Conservation (phyloP, 2,797 vertebrate genomes). For the Hyperoplus lanceolatus region DNA sequence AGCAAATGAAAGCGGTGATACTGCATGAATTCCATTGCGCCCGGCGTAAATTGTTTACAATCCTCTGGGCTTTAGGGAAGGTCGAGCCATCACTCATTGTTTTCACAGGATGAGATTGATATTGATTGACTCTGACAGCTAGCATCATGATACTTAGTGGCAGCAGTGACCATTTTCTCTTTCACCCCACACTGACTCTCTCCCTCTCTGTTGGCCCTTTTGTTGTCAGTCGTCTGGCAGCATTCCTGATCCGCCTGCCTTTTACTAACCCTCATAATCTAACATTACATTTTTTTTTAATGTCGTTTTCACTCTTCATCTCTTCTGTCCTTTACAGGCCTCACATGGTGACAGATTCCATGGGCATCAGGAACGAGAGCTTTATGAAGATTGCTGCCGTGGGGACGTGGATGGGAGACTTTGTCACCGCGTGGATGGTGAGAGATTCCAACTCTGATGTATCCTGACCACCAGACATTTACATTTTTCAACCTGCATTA, state of each 20-base stretch:
- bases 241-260: constrained; percentile 24
- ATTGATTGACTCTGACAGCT: constrained; percentile 78
- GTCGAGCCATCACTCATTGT: constrained; percentile 63
- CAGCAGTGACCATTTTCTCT: constrained; percentile 61
- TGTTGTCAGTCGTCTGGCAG: constrained; percentile 18
- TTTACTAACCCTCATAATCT: constrained; percentile 29
- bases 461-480: neutral
- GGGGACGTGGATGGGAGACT: constrained; percentile 99
- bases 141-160: constrained; percentile 70
- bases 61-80: constrained; percentile 55
- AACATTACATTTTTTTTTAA: constrained; percentile 29
- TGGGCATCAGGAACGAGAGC: constrained; percentile 98
- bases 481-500: neutral
- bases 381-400: constrained; percentile 99
- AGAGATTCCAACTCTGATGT: constrained; percentile 75
- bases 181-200: constrained; percentile 25
- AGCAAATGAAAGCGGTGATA: constrained; percentile 50
- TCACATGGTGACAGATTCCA: constrained; percentile 96
- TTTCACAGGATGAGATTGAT: constrained; percentile 73
- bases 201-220: constrained; percentile 18
- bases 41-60: constrained; percentile 68
- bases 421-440: constrained; percentile 99
- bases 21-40: constrained; percentile 45
- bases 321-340: constrained; percentile 81
- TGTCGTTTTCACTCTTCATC: constrained; percentile 38